Percentiles rank a stretch among this genome's conserved stretches.
These are phyloP conservation scores for Mongoloraphidia duomilia DNA, from an alignment of 2,888 invertebrate genomes.

Conservation along the genomic window DNA sequence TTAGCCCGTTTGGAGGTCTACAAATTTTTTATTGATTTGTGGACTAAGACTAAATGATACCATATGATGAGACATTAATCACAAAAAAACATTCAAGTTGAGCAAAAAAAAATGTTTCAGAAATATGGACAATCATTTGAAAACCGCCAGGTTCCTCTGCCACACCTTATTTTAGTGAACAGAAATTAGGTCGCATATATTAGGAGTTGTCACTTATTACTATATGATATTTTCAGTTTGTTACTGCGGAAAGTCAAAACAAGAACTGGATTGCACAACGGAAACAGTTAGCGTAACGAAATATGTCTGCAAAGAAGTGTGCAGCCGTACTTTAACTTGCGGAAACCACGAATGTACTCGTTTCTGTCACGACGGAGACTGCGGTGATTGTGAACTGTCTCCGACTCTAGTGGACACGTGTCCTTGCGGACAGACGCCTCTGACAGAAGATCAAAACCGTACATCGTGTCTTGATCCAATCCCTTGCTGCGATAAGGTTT, in stretches of 20 bases:
- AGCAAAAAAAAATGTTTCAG: too few species aligned
- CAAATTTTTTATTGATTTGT: too few species aligned
- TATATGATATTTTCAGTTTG: constrained; percentile 36
- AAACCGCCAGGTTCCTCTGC: too few species aligned
- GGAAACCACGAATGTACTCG: constrained; percentile 55
- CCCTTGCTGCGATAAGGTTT: constrained; percentile 59
- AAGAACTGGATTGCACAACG: constrained; percentile 47
- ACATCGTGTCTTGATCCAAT: constrained; percentile 65
- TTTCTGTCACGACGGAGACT: constrained; percentile 53
- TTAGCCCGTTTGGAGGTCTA: too few species aligned
- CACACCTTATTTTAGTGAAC: too few species aligned
- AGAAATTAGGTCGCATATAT: too few species aligned
- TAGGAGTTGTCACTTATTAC: too few species aligned
- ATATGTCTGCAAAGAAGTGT: constrained; percentile 48
- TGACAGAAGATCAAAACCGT: constrained; percentile 33
- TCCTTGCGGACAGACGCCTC: constrained; percentile 56
- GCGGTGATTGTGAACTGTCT: constrained; percentile 46
- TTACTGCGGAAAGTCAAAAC: constrained; percentile 49
- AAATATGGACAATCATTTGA: too few species aligned
- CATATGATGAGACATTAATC: too few species aligned
- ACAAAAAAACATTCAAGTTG: too few species aligned
- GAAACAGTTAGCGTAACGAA: constrained; percentile 30
- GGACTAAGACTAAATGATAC: too few species aligned
- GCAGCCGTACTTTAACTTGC: constrained; percentile 45
- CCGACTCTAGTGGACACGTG: constrained; percentile 50